A percentile compares a stretch with the other conserved stretches of the same genome.
Conservation (phyloP, 2,888 invertebrate species). For the Tetheella fluctuosa region DNA sequence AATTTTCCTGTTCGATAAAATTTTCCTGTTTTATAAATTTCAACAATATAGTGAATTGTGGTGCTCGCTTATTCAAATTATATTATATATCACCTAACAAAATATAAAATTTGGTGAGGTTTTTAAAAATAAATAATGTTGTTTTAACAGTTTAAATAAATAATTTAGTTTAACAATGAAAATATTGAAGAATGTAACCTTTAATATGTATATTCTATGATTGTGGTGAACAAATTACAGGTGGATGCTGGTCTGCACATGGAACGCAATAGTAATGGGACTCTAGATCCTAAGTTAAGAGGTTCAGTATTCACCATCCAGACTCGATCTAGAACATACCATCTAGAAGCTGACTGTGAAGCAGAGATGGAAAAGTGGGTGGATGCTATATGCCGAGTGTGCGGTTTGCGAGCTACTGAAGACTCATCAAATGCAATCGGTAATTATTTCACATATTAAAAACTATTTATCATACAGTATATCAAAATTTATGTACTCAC, state of each 20-base stretch:
- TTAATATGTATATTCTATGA: neutral
- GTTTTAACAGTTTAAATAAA: too few species aligned
- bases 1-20: constrained; percentile 11
- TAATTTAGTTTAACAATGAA: too few species aligned
- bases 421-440: constrained; percentile 71
- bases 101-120: neutral
- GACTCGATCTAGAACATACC: constrained; percentile 95
- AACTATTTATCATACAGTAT: neutral
- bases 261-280: constrained; percentile 91
- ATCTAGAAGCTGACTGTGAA: constrained; percentile 95
- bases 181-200: neutral
- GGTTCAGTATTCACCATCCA: constrained; percentile 93
- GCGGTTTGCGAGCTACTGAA: constrained; percentile 90
- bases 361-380: constrained; percentile 98
- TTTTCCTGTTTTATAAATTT: constrained; percentile 6
- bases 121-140: neutral
- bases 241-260: constrained; percentile 94
- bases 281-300: constrained; percentile 84
- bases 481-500: too few species aligned
- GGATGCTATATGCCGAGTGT: constrained; percentile 95
- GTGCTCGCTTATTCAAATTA: neutral
- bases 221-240: constrained; percentile 37
- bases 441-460: constrained; percentile 44
- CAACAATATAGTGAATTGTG: neutral
- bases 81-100: neutral